A percentile compares a stretch with the other conserved stretches of the same genome.
These are phyloP conservation scores for Gastrophryne carolinensis DNA, from an alignment of 2,797 vertebrate genomes.

Conservation along the genomic window DNA sequence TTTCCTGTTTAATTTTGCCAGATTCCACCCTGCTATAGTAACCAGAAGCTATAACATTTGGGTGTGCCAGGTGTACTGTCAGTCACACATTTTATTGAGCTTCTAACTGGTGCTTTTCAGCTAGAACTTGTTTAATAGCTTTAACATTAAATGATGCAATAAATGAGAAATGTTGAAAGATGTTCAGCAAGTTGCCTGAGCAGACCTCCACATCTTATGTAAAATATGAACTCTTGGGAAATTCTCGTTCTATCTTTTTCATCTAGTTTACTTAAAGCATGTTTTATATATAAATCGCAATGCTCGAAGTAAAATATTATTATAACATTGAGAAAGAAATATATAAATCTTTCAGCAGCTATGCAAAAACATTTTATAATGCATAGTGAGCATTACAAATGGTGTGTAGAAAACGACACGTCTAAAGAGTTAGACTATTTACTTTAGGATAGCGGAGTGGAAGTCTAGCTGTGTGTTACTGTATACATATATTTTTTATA, in stretches of 20 bases:
- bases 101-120: background rate
- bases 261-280: background rate
- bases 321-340: background rate
- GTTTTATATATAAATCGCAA: background rate
- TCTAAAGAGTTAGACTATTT: background rate
- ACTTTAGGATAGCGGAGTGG: background rate
- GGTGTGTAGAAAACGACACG: background rate
- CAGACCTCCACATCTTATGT: background rate
- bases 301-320: background rate
- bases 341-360: background rate
- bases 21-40: conserved; percentile 1
- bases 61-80: conserved; percentile 5
- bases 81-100: background rate
- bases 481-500: too few relatives aligned
- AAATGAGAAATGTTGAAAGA: conserved; percentile 17
- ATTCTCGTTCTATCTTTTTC: background rate
- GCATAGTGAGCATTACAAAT: background rate
- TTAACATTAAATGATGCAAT: conserved; percentile 7
- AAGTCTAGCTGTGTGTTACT: too few relatives aligned
- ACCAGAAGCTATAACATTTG: conserved; percentile 22
- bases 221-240: background rate
- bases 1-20: background rate
- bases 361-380: background rate
- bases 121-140: conserved; percentile 8
- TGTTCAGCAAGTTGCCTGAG: background rate